A percentile compares a stretch with the other conserved stretches of the same genome.
Conservation (phyloP, 2,797 vertebrate species). For the Thunnus albacares region DNA sequence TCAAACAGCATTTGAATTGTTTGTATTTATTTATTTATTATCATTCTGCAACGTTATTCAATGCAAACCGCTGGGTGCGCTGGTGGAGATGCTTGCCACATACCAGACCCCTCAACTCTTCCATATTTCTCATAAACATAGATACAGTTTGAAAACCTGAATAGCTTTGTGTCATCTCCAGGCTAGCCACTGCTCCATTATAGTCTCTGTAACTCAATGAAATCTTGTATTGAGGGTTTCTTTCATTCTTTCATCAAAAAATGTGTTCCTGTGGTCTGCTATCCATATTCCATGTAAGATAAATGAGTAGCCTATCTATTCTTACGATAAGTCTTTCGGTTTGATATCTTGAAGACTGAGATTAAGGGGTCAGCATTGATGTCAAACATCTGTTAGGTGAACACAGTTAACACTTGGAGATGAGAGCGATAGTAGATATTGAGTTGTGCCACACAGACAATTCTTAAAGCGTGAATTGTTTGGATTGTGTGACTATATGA, state of each 20-base stretch:
- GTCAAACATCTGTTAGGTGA: not conserved
- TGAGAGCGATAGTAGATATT: not conserved
- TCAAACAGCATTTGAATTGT: constrained; percentile 46
- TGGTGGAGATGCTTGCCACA: not conserved
- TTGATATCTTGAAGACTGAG: not conserved
- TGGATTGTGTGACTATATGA: too few relatives aligned
- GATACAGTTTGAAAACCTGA: constrained; percentile 20
- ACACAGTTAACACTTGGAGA: not conserved
- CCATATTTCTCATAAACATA: constrained; percentile 12
- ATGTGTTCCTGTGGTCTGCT: constrained; percentile 8
- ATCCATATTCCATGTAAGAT: not conserved
- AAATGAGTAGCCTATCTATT: not conserved
- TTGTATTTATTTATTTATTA: not conserved
- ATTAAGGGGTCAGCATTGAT: not conserved
- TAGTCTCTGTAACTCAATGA: constrained; percentile 30
- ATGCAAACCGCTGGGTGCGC: not conserved
- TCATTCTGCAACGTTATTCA: constrained; percentile 27
- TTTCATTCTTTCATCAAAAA: constrained; percentile 7
- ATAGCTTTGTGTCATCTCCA: not conserved
- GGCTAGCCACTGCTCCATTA: constrained; percentile 4
- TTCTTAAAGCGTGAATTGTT: too few relatives aligned
- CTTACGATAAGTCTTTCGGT: constrained; percentile 1
- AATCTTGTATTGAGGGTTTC: constrained; percentile 42
- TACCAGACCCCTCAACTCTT: not conserved
- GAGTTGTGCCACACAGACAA: not conserved